Base-by-base conservation (phyloP, 2,113 vertebrate species). In the Condylura cristata region DNA sequence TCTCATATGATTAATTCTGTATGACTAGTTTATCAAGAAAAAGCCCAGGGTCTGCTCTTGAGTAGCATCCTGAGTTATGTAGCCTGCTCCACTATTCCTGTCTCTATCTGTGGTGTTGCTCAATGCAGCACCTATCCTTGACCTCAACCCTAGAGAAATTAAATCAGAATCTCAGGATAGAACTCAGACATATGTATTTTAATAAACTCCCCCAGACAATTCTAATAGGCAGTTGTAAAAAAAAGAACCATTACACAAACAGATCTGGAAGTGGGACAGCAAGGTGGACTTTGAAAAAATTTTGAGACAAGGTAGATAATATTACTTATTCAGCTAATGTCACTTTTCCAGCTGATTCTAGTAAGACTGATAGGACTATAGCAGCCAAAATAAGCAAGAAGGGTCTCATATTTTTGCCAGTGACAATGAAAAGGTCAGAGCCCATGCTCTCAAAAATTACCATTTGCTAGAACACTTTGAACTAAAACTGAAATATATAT, bases 401-500 rank as follows among this genome's bases (percentile, higher is more conserved):
- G 12, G 22, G 1, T n/a, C 34, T 89, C 70, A 72, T 72, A 75
- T 82, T 24, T 90, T 74, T 75, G 71, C 46, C 10, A 81, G 4
- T 83, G 71, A 88, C 93, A 90, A 65, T 41, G 24, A 93, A 13
- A 87, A 16, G 9, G 1, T 28, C 90, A 13, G n/a, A n/a, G n/a
- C 92, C 7, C 0, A 39, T 70, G 44, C 93, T 83, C 18, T 94
- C 41, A 80, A 68, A 94, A 91, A 39, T 90, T 70, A 87, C 7
- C 34, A 89, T 79, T 79, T 74, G 5, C 6, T 82, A 7, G 28
- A 87, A 18, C 32, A 68, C 63, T 91, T 85, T 61, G 32, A 68
- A 70, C 17, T 85, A 56, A 56, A 56, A 61, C 9, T 61, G 32
- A 28, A 86, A 51, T 65, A 41, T 24, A 37, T 48, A 2, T 68